Percentiles rank a stretch among this genome's conserved stretches.
These are phyloP conservation scores for Campoletis sonorensis DNA, from an alignment of 1,140 invertebrate species.

Conservation along the genomic window DNA sequence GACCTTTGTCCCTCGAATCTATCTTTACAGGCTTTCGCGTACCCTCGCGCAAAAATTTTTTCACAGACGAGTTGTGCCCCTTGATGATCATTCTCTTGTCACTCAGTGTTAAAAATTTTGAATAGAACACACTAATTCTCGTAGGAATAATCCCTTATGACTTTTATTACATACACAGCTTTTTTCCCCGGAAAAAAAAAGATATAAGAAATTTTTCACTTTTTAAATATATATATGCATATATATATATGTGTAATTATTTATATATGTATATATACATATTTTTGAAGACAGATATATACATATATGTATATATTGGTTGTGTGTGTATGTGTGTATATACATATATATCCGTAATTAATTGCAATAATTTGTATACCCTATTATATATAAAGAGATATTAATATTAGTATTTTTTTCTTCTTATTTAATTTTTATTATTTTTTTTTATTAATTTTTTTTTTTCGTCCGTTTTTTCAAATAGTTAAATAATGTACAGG, in stretches of 20 bases:
- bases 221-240: conserved; percentile 50
- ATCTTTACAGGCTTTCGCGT: conserved; percentile 30
- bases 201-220: conserved; percentile 66
- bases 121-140: conserved; percentile 63
- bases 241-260: conserved; percentile 56
- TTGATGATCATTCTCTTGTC: too few relatives aligned
- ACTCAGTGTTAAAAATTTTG: conserved; percentile 52
- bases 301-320: too few relatives aligned
- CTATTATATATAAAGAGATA: conserved; percentile 71
- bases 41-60: conserved; percentile 27
- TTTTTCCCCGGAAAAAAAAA: conserved; percentile 61
- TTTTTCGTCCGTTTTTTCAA: too few relatives aligned
- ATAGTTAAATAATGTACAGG: conserved; percentile 74
- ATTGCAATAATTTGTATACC: conserved; percentile 69
- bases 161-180: conserved; percentile 42
- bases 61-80: background rate
- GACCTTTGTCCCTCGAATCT: background rate
- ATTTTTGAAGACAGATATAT: too few relatives aligned
- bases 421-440: conserved; percentile 61
- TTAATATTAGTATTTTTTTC: conserved; percentile 70
- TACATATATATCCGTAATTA: conserved; percentile 70
- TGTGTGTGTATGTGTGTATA: conserved; percentile 63
- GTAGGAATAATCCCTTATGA: conserved; percentile 49
- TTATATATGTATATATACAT: too few relatives aligned
- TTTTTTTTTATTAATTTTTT: conserved; percentile 57